Evolutionary conservation across 2,113 vertebrate species (phyloP).

Genomic region (Grallaria varia): DNA sequence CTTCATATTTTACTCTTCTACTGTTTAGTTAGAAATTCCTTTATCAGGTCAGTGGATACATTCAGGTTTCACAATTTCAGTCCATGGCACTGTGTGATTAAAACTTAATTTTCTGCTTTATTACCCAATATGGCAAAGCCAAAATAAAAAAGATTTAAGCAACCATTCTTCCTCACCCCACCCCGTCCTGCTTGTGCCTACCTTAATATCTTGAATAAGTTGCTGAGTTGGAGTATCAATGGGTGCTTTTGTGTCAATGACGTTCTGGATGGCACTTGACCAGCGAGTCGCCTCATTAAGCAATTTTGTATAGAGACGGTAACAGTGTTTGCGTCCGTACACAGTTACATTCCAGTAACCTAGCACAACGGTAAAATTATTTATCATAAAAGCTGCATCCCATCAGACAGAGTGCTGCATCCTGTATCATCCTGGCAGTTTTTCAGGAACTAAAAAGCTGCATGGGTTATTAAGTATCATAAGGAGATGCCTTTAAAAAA

Average conservation of each 20-base stretch:
- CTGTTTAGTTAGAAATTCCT: not conserved
- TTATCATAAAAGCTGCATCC: not conserved
- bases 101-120: not conserved
- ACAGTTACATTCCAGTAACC: constrained; percentile 94
- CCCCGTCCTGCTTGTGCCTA: not conserved
- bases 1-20: not conserved
- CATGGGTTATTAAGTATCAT: fast-evolving
- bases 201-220: constrained; percentile 96
- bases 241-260: constrained; percentile 91
- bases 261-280: constrained; percentile 91
- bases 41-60: not conserved
- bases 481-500: not conserved
- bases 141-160: not conserved
- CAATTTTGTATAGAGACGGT: constrained; percentile 90
- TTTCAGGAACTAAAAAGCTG: not conserved
- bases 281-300: constrained; percentile 92
- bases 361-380: not conserved
- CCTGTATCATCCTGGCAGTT: not conserved
- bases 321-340: constrained; percentile 94
- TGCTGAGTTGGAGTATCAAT: constrained; percentile 97
- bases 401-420: not conserved
- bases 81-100: not conserved
- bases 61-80: not conserved
- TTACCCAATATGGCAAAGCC: not conserved
- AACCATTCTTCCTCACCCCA: not conserved